These are phyloP conservation scores for Doryteuthis pealeii DNA, from an alignment of 1,140 invertebrate species.

Conservation along the genomic window DNA sequence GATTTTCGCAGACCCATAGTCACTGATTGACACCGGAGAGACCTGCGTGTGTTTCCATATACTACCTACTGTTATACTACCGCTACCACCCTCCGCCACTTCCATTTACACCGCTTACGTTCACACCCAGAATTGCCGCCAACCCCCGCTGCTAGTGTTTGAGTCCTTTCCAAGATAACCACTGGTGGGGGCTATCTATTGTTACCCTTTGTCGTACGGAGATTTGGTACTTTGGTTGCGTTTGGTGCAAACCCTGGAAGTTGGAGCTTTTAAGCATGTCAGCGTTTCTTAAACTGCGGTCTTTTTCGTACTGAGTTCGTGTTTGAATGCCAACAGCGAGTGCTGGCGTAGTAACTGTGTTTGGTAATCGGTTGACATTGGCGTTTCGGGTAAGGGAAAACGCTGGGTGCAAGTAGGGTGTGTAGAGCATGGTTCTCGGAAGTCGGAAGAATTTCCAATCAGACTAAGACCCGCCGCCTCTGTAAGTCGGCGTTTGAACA, in stretches of 20 bases:
- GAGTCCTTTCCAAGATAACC: not conserved
- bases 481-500: not conserved
- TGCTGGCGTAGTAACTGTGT: constrained; percentile 37
- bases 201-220: not conserved
- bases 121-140: not conserved
- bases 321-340: constrained; percentile 30
- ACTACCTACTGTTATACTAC: too few relatives aligned
- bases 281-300: constrained; percentile 16
- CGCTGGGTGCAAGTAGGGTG: constrained; percentile 38
- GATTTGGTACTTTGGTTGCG: not conserved
- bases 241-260: not conserved
- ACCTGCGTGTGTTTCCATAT: not conserved
- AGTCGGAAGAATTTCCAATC: not conserved
- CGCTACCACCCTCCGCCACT: not conserved
- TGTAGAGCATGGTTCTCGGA: not conserved
- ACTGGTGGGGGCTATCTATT: not conserved
- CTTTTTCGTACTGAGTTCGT: constrained; percentile 17
- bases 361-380: constrained; percentile 38
- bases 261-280: constrained; percentile 15
- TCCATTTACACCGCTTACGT: not conserved
- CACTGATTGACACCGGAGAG: not conserved
- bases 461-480: not conserved
- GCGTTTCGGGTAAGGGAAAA: constrained; percentile 36
- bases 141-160: not conserved
- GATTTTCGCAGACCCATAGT: not conserved